These are phyloP conservation scores for Aphis craccivora DNA, from an alignment of 1,140 invertebrate genomes.

Conservation along the genomic window DNA sequence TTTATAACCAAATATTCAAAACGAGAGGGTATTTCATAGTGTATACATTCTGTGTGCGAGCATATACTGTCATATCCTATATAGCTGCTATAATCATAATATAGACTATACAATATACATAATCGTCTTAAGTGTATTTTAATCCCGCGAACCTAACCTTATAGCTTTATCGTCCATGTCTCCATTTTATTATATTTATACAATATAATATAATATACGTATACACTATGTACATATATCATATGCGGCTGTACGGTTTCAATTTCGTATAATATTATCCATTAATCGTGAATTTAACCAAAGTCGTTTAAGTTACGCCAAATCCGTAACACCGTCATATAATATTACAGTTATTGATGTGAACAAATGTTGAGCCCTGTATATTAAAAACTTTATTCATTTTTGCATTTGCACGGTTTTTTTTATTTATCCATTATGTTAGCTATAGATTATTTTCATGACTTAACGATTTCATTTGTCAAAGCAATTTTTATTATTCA, in stretches of 20 bases:
- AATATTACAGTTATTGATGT: background rate
- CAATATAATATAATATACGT: background rate
- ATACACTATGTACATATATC: background rate
- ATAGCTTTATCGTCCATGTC: background rate
- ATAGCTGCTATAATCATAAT: background rate
- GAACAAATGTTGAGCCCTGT: background rate
- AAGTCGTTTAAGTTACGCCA: too few relatives aligned
- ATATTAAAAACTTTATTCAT: background rate
- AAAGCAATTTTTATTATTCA: background rate
- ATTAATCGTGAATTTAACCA: too few relatives aligned
- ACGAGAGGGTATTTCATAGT: background rate
- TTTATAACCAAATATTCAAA: background rate
- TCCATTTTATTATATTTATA: background rate
- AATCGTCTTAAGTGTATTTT: constrained; percentile 10
- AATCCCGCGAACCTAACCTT: background rate
- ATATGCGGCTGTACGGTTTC: background rate
- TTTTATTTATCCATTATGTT: background rate
- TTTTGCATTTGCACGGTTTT: background rate
- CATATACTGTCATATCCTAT: background rate
- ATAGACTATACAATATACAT: background rate
- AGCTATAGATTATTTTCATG: background rate
- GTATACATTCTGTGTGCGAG: background rate
- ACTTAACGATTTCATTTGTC: background rate
- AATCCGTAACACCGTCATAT: too few relatives aligned
- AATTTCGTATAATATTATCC: background rate